These are phyloP conservation scores for Phalloptychus januarius DNA, from an alignment of 2,797 vertebrate species.

Conservation along the genomic window DNA sequence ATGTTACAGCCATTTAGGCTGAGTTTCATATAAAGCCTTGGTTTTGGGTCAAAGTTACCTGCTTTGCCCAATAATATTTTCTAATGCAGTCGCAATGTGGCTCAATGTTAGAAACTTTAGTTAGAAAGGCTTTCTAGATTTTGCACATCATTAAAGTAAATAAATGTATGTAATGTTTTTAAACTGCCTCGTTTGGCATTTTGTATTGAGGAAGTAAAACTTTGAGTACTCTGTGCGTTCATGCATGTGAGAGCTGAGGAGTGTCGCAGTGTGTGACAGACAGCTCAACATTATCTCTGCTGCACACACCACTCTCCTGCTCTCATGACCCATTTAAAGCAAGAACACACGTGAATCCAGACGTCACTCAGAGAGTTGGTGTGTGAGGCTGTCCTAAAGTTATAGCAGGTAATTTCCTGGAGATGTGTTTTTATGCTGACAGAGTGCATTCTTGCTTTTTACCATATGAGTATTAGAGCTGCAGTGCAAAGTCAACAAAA, in stretches of 20 bases:
- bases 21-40: too few species aligned
- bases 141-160: background rate
- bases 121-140: background rate
- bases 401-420: background rate
- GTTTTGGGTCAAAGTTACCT: too few species aligned
- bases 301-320: constrained; percentile 48
- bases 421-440: background rate
- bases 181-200: constrained; percentile 18
- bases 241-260: constrained; percentile 9
- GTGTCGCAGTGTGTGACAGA: constrained; percentile 33
- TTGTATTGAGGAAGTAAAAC: constrained; percentile 24
- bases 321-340: constrained; percentile 58
- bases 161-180: background rate
- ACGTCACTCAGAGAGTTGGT: background rate
- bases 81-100: background rate
- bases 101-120: background rate
- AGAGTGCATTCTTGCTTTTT: background rate
- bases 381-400: background rate
- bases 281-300: constrained; percentile 51
- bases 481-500: background rate
- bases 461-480: background rate
- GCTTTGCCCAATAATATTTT: too few species aligned
- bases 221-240: constrained; percentile 18
- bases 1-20: too few species aligned
- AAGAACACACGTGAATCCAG: constrained; percentile 22